Base-by-base conservation (phyloP, 1,140 invertebrate genomes). In the Saccostrea echinata region DNA sequence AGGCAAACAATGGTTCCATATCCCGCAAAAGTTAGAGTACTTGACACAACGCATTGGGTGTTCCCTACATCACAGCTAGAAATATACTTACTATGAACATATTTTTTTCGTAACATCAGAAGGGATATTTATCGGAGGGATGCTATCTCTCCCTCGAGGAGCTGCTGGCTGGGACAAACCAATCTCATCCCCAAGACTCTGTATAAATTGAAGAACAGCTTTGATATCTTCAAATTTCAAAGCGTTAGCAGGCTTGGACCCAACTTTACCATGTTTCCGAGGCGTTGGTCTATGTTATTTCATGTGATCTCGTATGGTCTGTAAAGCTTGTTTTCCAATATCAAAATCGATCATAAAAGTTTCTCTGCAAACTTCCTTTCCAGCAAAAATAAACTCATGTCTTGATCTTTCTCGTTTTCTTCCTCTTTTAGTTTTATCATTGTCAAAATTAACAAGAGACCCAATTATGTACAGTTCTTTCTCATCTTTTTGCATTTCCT, bases 1-100 rank as follows among this genome's bases (percentile, higher is more conserved):
- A 3, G 84, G 64, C 30, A 76, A 61, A 35, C 64, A 86, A n/a
- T 86, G 55, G 27, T 51, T 86, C 61, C 84, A 68, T 30, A 85
- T 85, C 6, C 35, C 27, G 27, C 84, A 43, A 64, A 85, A 68
- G 1, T n/a, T 24, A 9, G n/a, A 33, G 9, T 43, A 61, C n/a
- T 61, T 55, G n/a, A 84, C 27, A 9, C 43, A 43, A 8, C 43
- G 43, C 43, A 43, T 43, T 43, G 1, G 43, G 33, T 35, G 61
- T 85, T 57, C 8, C 24, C 24, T n/a, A 27, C 35, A 27, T n/a
- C 24, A 57, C 27, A 64, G 13, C 53, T 61, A 35, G 18, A 18
- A 12, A 33, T 3, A 61, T 85, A 85, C 84, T 64, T 61, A 16
- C 30, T 18, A 85, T 85, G 84, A 4, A 85, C 24, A 85, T 12